A percentile compares a stretch with the other conserved stretches of the same genome.
phyloP scores from a whole-genome alignment of 2,113 vertebrate genomes.

The Benitochromis conjunctus region DNA sequence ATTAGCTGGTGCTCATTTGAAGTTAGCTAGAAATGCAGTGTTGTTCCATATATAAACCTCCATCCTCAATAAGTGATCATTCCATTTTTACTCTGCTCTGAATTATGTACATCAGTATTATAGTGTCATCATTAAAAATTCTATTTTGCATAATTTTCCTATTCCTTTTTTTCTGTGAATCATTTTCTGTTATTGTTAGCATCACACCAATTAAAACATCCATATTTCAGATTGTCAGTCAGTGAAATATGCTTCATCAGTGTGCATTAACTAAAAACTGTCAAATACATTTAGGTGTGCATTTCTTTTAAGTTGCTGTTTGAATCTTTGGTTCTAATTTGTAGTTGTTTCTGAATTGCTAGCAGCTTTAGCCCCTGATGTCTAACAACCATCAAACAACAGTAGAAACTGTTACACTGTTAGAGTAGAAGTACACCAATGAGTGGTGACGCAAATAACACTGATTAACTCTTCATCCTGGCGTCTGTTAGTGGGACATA shows the following conservation, averaged over 20 bases:
- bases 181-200: not conserved
- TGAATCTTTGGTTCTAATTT: not conserved
- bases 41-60: not conserved
- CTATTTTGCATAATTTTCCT: rapidly evolving
- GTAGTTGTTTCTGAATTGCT: not conserved
- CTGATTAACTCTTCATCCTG: not conserved
- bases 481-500: not conserved
- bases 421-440: not conserved
- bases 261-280: not conserved
- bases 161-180: not conserved
- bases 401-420: not conserved
- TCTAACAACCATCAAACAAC: not conserved
- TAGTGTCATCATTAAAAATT: not conserved
- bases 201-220: not conserved
- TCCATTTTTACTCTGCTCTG: not conserved
- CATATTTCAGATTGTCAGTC: not conserved
- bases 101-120: not conserved
- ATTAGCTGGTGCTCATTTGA: not conserved
- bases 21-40: not conserved
- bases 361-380: not conserved
- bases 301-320: not conserved
- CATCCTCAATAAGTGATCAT: not conserved
- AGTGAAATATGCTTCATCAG: not conserved
- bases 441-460: not conserved
- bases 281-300: not conserved